Evolutionary conservation across 2,888 invertebrate genomes (phyloP), one percentile per base, ranked within the genome.

Genomic region (Ichneumon xanthorius): DNA sequence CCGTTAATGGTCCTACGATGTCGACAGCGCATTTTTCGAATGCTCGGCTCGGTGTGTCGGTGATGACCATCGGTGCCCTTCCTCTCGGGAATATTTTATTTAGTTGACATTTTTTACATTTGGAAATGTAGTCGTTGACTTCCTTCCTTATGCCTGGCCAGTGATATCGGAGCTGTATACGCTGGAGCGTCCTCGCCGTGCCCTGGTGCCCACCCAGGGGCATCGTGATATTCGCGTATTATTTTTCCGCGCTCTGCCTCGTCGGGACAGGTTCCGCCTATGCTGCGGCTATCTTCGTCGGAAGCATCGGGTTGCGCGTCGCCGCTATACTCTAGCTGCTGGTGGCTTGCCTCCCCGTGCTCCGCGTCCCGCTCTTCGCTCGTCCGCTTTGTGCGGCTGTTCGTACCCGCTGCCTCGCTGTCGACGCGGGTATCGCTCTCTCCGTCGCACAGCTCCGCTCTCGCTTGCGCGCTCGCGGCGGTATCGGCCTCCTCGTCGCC

Each of bases 1-100:
- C n/a, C 4, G 87, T 83, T 33, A 88, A 58, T 2, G 88, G 88
- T 1, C 88, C 89, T 19, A 88, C 89, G 11, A 89, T 80, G 45
- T 89, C 88, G 11, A 87, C 30, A 19, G 85, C 86, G 11, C 87
- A 63, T 30, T 85, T 70, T 50, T 89, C 82, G 14, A 87, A 80
- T n/a, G n/a, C n/a, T n/a, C n/a, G n/a, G n/a, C n/a, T n/a, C n/a
- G n/a, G n/a, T n/a, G n/a, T n/a, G n/a, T n/a, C n/a, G n/a, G n/a
- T n/a, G n/a, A n/a, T n/a, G n/a, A n/a, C n/a, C n/a, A n/a, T n/a
- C n/a, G n/a, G n/a, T n/a, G n/a, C n/a, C n/a, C n/a, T n/a, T n/a
- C n/a, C n/a, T n/a, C n/a, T n/a, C n/a, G n/a, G n/a, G n/a, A n/a
- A n/a, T n/a, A n/a, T n/a, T n/a, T n/a, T n/a, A n/a, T n/a, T n/a